A percentile compares a stretch with the other conserved stretches of the same genome.
phyloP scores from a whole-genome alignment of 1,140 invertebrate species.

The Drosophila sucinea region DNA sequence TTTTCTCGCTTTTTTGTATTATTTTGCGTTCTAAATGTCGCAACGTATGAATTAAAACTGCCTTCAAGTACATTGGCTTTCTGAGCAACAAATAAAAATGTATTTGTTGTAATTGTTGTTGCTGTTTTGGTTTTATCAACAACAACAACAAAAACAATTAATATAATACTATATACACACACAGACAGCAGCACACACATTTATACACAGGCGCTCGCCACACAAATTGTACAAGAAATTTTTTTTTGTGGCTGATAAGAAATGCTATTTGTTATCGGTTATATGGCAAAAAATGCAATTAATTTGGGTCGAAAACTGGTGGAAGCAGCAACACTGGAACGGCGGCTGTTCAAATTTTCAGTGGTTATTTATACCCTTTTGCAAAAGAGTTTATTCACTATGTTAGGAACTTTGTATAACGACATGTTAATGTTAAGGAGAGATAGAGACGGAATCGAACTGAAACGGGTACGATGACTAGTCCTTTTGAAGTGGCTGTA shows the following conservation, averaged over 20 bases:
- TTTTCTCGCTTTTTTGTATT: constrained; percentile 2
- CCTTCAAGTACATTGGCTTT: constrained; percentile 66
- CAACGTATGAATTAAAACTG: constrained; percentile 62
- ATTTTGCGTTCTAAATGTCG: constrained; percentile 46
- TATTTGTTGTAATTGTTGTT: constrained; percentile 11
- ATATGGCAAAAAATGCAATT: constrained; percentile 32
- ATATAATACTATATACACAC: constrained; percentile 10
- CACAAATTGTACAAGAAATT: constrained; percentile 21
- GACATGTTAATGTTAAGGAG: too few species aligned
- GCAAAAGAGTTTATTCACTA: too few species aligned
- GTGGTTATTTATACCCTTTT: neutral
- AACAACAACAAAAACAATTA: constrained; percentile 8
- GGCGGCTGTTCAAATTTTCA: neutral
- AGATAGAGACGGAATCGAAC: too few species aligned
- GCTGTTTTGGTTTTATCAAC: constrained; percentile 62
- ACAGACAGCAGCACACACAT: neutral
- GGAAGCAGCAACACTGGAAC: neutral
- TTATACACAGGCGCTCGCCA: neutral
- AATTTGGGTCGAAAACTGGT: constrained; percentile 7
- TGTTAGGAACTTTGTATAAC: too few species aligned
- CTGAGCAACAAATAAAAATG: constrained; percentile 24
- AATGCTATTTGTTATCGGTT: constrained; percentile 11
- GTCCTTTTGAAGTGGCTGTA: too few species aligned
- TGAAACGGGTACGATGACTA: too few species aligned
- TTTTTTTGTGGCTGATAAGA: constrained; percentile 7